Evolutionary conservation across 2,797 vertebrate genomes (phyloP).

Genomic region (Platalea minor): DNA sequence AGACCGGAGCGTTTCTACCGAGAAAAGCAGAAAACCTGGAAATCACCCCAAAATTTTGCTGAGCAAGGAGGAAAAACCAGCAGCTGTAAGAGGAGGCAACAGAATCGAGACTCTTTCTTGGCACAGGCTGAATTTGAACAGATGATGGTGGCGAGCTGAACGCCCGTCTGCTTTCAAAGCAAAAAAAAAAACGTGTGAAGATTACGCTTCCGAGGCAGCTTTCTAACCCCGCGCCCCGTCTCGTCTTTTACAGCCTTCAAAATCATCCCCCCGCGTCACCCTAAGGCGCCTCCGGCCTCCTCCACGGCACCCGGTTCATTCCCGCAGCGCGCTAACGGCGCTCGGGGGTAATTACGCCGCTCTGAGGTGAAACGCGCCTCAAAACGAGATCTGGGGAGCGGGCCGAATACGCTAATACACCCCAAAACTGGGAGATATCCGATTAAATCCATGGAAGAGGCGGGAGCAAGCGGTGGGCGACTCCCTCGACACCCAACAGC

Average conservation of each 20-base stretch:
- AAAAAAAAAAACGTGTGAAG: neutral
- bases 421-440: fast-evolving
- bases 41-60: neutral
- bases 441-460: neutral
- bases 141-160: neutral
- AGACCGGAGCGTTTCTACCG: neutral
- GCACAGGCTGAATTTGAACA: neutral
- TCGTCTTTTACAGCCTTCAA: neutral
- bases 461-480: fast-evolving
- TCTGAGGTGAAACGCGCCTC: fast-evolving
- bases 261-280: neutral
- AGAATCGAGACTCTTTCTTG: neutral
- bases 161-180: neutral
- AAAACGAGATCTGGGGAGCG: neutral
- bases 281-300: neutral
- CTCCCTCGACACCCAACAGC: neutral
- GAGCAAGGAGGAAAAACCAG: neutral
- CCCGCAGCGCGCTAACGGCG: fast-evolving
- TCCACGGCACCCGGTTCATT: too few species aligned
- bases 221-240: neutral
- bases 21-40: neutral
- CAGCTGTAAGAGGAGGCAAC: neutral
- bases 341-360: fast-evolving
- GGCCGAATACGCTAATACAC: fast-evolving
- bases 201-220: fast-evolving